These are phyloP conservation scores for Ochlodes sylvanus DNA, from an alignment of 2,888 invertebrate genomes.

Conservation along the genomic window DNA sequence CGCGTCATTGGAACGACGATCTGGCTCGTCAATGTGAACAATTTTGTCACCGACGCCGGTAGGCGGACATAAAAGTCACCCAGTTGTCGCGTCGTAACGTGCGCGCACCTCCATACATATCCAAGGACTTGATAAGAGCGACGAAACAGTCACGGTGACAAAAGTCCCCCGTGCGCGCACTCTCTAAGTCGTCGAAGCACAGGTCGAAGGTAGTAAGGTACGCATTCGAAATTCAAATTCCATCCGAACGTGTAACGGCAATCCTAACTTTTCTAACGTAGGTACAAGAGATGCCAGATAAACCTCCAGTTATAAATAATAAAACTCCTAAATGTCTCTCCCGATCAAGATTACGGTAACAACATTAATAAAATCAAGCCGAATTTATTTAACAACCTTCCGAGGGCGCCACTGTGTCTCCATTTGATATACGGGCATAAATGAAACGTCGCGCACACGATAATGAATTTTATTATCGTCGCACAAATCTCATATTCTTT, in stretches of 20 bases:
- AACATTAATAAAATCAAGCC: slow-evolving; percentile 80
- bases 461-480: slow-evolving; percentile 36
- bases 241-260: slow-evolving; percentile 50
- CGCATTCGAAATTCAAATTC: slow-evolving; percentile 36
- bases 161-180: too few species aligned
- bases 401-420: slow-evolving; percentile 78
- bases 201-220: not conserved
- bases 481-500: slow-evolving; percentile 38
- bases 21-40: too few species aligned
- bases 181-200: not conserved
- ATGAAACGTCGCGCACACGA: slow-evolving; percentile 39
- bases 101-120: too few species aligned
- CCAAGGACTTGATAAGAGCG: too few species aligned
- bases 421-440: slow-evolving; percentile 61
- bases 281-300: slow-evolving; percentile 64
- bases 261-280: slow-evolving; percentile 55
- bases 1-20: too few species aligned
- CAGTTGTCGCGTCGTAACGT: too few species aligned
- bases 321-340: slow-evolving; percentile 74
- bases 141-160: too few species aligned
- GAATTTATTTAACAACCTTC: slow-evolving; percentile 68
- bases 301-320: slow-evolving; percentile 76
- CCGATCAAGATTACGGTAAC: slow-evolving; percentile 76
- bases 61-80: too few species aligned
- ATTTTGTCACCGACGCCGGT: too few species aligned